Conservation (phyloP, 2,797 vertebrate species). For the Tangara arthus region DNA sequence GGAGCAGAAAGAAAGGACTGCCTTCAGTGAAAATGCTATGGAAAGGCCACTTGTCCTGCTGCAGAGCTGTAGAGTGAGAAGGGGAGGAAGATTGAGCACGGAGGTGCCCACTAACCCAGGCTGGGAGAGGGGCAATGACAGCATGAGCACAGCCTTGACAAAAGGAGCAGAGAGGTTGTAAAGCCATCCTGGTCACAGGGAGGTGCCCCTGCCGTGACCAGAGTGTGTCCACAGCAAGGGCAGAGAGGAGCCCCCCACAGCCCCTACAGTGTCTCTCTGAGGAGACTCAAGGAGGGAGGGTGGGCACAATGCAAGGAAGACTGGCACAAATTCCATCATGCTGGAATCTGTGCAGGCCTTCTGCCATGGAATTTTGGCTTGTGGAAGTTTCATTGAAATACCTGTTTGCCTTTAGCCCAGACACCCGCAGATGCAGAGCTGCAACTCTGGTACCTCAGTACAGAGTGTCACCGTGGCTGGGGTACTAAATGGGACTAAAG, state of each 20-base stretch:
- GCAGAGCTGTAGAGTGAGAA: not conserved
- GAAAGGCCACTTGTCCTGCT: not conserved
- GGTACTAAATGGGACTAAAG: not conserved
- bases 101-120: not conserved
- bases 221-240: not conserved
- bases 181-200: not conserved
- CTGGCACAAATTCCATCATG: rapidly evolving
- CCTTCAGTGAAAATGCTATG: not conserved
- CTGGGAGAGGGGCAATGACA: not conserved
- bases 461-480: not conserved
- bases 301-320: not conserved
- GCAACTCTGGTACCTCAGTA: not conserved
- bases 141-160: not conserved
- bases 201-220: not conserved
- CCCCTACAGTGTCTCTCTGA: not conserved
- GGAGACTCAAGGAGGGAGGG: not conserved
- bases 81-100: not conserved
- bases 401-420: not conserved
- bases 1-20: not conserved
- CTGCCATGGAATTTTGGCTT: not conserved
- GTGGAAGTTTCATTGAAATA: not conserved
- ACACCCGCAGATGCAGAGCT: not conserved
- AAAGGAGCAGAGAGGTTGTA: rapidly evolving
- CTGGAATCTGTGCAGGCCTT: not conserved
- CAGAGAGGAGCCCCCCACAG: not conserved